A percentile compares a stretch with the other conserved stretches of the same genome.
These are phyloP conservation scores for Chesias legatella DNA, from an alignment of 2,888 invertebrate species.

Conservation along the genomic window DNA sequence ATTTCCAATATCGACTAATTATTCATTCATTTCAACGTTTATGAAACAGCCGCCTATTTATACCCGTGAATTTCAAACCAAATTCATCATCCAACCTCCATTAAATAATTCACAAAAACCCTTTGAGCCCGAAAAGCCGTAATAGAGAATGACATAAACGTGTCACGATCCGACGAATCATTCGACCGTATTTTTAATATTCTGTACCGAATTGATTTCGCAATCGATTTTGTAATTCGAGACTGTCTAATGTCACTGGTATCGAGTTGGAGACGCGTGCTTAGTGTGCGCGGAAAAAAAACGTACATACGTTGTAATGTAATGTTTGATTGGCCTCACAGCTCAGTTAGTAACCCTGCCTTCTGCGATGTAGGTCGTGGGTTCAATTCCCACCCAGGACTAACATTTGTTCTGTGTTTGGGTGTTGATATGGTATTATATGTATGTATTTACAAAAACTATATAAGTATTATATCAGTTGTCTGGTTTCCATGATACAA, in stretches of 20 bases:
- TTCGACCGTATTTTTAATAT: slow-evolving; percentile 34
- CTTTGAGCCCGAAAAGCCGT: slow-evolving; percentile 21
- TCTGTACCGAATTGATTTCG: slow-evolving; percentile 34
- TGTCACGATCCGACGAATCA: slow-evolving; percentile 38
- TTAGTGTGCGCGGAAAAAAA: slow-evolving; percentile 12
- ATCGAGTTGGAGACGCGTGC: slow-evolving; percentile 22
- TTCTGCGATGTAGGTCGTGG: too few relatives aligned
- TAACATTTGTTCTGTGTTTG: too few relatives aligned
- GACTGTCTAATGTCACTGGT: slow-evolving; percentile 35
- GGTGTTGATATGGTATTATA: too few relatives aligned
- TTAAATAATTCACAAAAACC: slow-evolving; percentile 22
- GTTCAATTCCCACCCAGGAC: too few relatives aligned
- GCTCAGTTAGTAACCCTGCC: too few relatives aligned
- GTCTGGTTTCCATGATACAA: too few relatives aligned
- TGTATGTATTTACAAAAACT: too few relatives aligned
- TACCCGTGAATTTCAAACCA: slow-evolving; percentile 19
- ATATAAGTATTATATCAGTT: too few relatives aligned
- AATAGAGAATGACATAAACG: slow-evolving; percentile 31
- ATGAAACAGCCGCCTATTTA: slow-evolving; percentile 8
- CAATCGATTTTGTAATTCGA: slow-evolving; percentile 34
- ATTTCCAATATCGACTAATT: slow-evolving; percentile 4
- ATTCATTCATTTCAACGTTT: too few relatives aligned
- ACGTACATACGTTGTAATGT: slow-evolving; percentile 2
- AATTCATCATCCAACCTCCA: slow-evolving; percentile 13
- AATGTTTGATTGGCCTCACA: too few relatives aligned